Evolutionary conservation across 2,797 vertebrate species (phyloP).

Genomic region (Lepilemur ruficaudatus): DNA sequence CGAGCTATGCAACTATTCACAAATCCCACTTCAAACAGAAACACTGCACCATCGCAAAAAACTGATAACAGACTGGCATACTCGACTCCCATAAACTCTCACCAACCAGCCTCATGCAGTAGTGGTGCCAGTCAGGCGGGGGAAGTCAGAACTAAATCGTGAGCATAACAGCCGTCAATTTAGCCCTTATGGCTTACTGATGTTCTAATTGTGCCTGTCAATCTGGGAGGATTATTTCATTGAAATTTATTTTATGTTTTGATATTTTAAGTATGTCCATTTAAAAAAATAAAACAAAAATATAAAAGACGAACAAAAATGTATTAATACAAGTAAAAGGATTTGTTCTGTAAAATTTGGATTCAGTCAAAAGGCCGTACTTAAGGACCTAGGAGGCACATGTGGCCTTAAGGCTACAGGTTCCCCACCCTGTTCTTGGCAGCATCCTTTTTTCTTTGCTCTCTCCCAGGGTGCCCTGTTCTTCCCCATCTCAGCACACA

Average conservation of each 20-base stretch:
- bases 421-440: background rate
- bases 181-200: background rate
- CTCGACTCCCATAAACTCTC: too few relatives aligned
- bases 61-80: too few relatives aligned
- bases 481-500: background rate
- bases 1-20: too few relatives aligned
- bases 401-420: background rate
- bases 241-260: background rate
- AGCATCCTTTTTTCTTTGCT: background rate
- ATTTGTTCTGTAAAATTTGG: background rate
- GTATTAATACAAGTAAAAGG: background rate
- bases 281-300: background rate
- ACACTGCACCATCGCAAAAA: too few relatives aligned
- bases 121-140: background rate
- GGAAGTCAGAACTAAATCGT: background rate
- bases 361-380: background rate
- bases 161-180: background rate
- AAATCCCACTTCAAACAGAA: too few relatives aligned
- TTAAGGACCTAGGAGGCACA: background rate
- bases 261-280: background rate
- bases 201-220: background rate
- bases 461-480: background rate
- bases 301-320: background rate
- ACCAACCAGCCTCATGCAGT: too few relatives aligned
- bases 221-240: background rate